A percentile compares a stretch with the other conserved stretches of the same genome.
phyloP scores from a whole-genome alignment of 2,797 vertebrate genomes.

The Podarcis lilfordi region DNA sequence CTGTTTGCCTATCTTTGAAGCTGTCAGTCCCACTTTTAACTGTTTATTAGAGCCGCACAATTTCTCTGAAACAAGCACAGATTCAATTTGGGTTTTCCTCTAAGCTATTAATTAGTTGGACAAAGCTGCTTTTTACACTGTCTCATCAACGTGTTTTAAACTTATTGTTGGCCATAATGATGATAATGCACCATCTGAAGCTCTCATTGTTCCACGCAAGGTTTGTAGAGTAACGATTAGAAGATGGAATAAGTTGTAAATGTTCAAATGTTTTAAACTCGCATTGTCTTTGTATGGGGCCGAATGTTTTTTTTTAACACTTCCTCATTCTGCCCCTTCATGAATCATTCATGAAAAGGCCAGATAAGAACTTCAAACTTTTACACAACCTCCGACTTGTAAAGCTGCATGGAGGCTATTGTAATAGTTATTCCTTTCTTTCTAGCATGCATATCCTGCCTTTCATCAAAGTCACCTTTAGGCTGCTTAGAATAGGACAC shows the following conservation, averaged over 20 bases:
- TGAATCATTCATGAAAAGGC: constrained; percentile 6
- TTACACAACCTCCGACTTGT: background rate
- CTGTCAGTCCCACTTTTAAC: constrained; percentile 67
- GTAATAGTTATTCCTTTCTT: background rate
- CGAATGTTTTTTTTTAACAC: constrained; percentile 17
- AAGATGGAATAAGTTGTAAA: constrained; percentile 11
- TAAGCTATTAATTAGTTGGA: constrained; percentile 64
- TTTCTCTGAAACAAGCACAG: constrained; percentile 56
- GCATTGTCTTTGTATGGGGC: background rate
- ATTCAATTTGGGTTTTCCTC: constrained; percentile 62
- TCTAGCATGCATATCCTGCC: background rate
- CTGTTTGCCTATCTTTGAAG: constrained; percentile 62
- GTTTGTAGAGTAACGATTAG: constrained; percentile 11
- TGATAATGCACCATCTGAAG: constrained; percentile 47
- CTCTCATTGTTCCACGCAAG: constrained; percentile 52
- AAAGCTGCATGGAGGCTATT: background rate
- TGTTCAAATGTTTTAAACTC: constrained; percentile 18
- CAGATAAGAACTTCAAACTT: constrained; percentile 7
- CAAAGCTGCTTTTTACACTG: constrained; percentile 55
- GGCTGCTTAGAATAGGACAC: background rate
- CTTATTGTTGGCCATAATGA: constrained; percentile 59
- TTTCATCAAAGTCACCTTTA: background rate
- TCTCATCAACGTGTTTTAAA: constrained; percentile 59
- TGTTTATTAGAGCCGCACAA: constrained; percentile 59
- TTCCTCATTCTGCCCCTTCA: background rate